phyloP scores from a whole-genome alignment of 2,888 invertebrate genomes.

The Omphaloscelis lunosa region DNA sequence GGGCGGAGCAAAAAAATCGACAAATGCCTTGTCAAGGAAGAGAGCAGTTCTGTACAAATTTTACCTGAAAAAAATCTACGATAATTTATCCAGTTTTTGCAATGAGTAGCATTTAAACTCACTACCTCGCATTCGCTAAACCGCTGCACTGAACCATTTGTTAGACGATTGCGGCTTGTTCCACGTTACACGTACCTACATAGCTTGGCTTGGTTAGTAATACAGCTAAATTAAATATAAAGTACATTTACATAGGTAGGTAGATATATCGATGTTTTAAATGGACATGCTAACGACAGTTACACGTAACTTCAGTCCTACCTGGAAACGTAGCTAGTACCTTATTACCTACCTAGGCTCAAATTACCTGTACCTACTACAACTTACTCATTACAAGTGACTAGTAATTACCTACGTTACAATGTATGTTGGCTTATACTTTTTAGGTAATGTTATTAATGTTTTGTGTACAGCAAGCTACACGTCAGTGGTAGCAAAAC shows the following conservation, averaged over 20 bases:
- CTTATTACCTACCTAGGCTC: background rate
- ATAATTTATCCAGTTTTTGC: background rate
- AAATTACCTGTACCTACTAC: background rate
- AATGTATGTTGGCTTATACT: background rate
- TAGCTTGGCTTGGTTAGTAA: background rate
- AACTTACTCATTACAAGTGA: background rate
- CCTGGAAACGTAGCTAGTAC: background rate
- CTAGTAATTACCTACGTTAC: background rate
- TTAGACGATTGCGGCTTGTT: background rate
- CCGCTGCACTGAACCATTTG: background rate
- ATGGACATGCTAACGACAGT: background rate
- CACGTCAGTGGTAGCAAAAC: too few species aligned
- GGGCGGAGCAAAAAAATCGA: too few species aligned
- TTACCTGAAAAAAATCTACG: background rate
- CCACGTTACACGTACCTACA: background rate
- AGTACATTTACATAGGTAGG: background rate
- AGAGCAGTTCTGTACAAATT: too few species aligned
- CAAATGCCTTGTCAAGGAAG: too few species aligned
- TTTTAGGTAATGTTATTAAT: background rate
- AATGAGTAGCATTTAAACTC: background rate
- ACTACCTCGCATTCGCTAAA: background rate
- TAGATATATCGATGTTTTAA: background rate
- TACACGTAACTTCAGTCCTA: background rate
- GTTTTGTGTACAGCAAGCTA: background rate
- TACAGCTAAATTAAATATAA: conserved; percentile 1